Evolutionary conservation across 2,797 vertebrate genomes (phyloP), one percentile per base, ranked within the genome.

Genomic region (Sardinella longiceps): DNA sequence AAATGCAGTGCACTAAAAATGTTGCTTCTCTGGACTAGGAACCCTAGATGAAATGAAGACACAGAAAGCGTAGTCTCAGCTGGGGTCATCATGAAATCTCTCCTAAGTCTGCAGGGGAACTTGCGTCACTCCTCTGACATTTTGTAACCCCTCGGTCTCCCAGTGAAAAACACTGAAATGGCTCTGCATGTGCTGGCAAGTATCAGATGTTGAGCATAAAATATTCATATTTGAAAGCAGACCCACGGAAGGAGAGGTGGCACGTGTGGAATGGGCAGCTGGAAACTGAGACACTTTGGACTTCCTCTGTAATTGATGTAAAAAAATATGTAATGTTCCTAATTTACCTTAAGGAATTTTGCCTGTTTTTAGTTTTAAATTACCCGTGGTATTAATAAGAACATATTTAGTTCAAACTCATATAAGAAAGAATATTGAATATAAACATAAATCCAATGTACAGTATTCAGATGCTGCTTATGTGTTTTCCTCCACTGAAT

Each of bases 141-240:
- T 89, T 89, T 92, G 90, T 91, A 93, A 94, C 93, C 93, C 90
- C 88, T 77, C 91, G 92, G 91, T 93, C 90, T 91, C 89, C 91
- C 88, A 90, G 87, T 81, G 84, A 88, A 91, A 90, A 90, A 88
- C 82, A 86, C 89, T 89, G 91, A 93, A 94, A 94, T 92, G 91
- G 93, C 91, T 93, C 91, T 91, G 91, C 90, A 89, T 90, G 92
- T 91, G 92, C 87, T 43, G 70, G 70, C 37, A 37, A 90, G 92
- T 94, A 92, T 94, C 93, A 93, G 93, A 95, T 93, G 92, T 91
- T 91, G 9, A 89, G 82, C 89, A 94, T 94, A 92, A 94, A 95
- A 95, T 92, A 94, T 94, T 93, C 91, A 94, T 93, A 92, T 90
- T 63, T 90, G 90, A 92, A 92, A 92, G 91, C 92, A 82, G 87